Conservation (phyloP, 2,888 invertebrate genomes). For the Harpalus rufipes region DNA sequence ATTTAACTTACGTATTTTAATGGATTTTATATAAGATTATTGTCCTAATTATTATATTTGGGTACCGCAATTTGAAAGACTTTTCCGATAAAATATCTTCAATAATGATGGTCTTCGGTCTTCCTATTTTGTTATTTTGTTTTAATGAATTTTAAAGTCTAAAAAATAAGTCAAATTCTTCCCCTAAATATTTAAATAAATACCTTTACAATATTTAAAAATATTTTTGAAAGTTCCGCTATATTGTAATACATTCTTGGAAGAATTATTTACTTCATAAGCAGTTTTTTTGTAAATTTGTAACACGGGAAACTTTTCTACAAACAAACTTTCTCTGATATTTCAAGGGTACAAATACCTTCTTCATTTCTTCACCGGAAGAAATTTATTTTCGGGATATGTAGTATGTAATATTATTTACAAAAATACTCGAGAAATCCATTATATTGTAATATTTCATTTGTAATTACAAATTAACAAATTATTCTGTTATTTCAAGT, state of each 20-base stretch:
- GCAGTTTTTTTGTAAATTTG: background rate
- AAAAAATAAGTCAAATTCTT: background rate
- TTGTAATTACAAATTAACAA: too few relatives aligned
- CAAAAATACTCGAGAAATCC: too few relatives aligned
- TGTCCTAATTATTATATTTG: too few relatives aligned
- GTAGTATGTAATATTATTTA: too few relatives aligned
- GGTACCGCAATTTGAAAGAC: background rate
- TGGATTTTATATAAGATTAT: background rate
- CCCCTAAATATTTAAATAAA: background rate
- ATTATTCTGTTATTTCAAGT: too few relatives aligned
- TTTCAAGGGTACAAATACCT: background rate
- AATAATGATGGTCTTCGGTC: background rate
- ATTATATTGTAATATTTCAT: too few relatives aligned
- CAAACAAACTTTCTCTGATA: slow-evolving; percentile 5
- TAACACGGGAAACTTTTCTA: background rate
- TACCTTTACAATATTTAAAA: background rate
- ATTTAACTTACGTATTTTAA: background rate
- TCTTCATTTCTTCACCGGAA: background rate
- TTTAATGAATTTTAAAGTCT: background rate
- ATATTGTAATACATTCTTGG: too few relatives aligned
- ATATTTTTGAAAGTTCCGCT: too few relatives aligned
- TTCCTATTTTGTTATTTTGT: background rate
- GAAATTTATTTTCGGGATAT: too few relatives aligned
- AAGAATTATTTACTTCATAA: background rate
- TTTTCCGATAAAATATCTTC: background rate